These are phyloP conservation scores for Chrysotoxum bicinctum DNA, from an alignment of 2,888 invertebrate genomes.

Conservation along the genomic window DNA sequence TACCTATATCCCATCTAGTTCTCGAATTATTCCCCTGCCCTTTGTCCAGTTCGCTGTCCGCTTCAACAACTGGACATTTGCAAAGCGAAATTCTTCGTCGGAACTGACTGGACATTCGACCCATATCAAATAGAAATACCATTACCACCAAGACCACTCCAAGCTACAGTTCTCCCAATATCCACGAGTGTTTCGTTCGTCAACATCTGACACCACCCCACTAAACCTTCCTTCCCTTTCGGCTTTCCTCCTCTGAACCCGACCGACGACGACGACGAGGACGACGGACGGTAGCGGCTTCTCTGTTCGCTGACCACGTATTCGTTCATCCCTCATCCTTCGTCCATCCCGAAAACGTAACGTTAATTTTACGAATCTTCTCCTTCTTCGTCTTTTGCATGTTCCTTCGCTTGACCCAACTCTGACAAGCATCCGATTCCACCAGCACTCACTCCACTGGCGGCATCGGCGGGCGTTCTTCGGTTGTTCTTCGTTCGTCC, in stretches of 20 bases:
- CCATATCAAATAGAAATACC: constrained; percentile 73
- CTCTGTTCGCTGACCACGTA: constrained; percentile 70
- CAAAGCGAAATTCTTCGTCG: constrained; percentile 72
- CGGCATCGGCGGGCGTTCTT: constrained; percentile 8
- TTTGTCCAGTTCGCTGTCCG: constrained; percentile 32
- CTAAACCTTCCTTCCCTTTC: constrained; percentile 20
- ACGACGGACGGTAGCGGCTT: constrained; percentile 34
- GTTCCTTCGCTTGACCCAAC: constrained; percentile 73
- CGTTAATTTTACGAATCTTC: constrained; percentile 72
- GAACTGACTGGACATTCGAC: constrained; percentile 73
- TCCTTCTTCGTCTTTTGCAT: constrained; percentile 72
- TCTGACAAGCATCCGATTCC: constrained; percentile 69
- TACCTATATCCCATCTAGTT: constrained; percentile 19
- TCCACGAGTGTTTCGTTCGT: constrained; percentile 71
- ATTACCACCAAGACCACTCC: constrained; percentile 58
- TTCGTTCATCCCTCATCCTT: constrained; percentile 68
- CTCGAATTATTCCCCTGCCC: constrained; percentile 18
- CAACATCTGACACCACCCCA: constrained; percentile 73
- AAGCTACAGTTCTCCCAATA: constrained; percentile 22
- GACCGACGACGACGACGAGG: neutral
- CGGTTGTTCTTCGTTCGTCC: constrained; percentile 27
- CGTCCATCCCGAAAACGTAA: constrained; percentile 58
- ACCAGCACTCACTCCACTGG: constrained; percentile 29
- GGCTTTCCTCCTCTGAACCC: neutral
- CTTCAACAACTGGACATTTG: constrained; percentile 72